Evolutionary conservation across 2,888 invertebrate species (phyloP).

Genomic region (Latheticus oryzae): DNA sequence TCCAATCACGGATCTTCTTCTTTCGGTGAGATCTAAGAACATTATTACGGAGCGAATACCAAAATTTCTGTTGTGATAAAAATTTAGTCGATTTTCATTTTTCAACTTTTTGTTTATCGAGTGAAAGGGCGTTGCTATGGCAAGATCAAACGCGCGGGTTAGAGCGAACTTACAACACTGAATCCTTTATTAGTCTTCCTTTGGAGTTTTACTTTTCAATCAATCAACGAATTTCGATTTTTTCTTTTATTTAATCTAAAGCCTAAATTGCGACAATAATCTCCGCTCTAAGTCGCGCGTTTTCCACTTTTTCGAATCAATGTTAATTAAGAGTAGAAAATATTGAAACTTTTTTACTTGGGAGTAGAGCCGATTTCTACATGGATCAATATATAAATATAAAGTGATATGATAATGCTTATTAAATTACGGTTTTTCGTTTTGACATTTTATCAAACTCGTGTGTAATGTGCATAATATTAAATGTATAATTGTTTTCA

Average conservation of each 20-base stretch:
- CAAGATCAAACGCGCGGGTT: too few relatives aligned
- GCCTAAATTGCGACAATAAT: slow-evolving; percentile 23
- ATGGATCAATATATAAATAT: slow-evolving; percentile 26
- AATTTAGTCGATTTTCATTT: not conserved
- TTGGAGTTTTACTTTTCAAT: too few relatives aligned
- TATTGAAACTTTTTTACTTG: slow-evolving; percentile 26
- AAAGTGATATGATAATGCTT: slow-evolving; percentile 34
- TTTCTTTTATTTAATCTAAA: too few relatives aligned
- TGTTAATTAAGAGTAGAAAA: slow-evolving; percentile 26
- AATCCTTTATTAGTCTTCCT: too few relatives aligned
- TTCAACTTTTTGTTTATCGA: not conserved
- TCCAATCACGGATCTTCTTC: slow-evolving; percentile 25
- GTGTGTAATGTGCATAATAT: slow-evolving; percentile 26
- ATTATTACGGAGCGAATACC: slow-evolving; percentile 29
- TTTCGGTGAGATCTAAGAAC: slow-evolving; percentile 8
- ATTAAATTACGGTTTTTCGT: slow-evolving; percentile 23
- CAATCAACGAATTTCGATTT: too few relatives aligned
- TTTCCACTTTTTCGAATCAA: slow-evolving; percentile 23
- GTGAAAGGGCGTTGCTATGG: not conserved
- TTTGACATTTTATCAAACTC: slow-evolving; percentile 24
- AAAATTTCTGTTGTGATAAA: slow-evolving; percentile 34
- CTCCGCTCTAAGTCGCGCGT: slow-evolving; percentile 10
- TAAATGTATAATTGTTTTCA: slow-evolving; percentile 31
- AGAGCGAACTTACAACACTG: too few relatives aligned
- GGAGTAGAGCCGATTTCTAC: slow-evolving; percentile 26